Conservation (phyloP, 2,797 vertebrate species). For the Thripadectes ignobilis region DNA sequence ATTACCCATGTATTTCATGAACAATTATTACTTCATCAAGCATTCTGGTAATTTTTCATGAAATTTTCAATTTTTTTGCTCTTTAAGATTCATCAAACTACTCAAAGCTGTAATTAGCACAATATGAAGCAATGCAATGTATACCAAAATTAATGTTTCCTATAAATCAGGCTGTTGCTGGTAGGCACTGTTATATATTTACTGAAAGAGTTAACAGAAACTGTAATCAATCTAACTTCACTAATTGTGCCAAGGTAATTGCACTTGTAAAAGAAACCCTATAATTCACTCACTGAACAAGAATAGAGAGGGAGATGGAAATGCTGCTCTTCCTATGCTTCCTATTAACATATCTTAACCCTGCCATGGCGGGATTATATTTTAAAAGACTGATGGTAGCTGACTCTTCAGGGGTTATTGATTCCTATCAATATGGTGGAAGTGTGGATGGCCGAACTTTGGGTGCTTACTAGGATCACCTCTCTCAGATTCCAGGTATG, state of each 20-base stretch:
- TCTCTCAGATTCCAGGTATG: neutral
- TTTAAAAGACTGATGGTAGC: neutral
- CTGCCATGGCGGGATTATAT: neutral
- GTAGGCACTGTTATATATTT: neutral
- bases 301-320: neutral
- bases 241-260: neutral
- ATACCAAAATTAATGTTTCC: neutral
- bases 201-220: neutral
- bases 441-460: neutral
- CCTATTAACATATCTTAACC: neutral
- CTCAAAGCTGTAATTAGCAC: neutral
- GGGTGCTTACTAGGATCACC: neutral
- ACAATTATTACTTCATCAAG: neutral
- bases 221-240: neutral
- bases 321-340: neutral
- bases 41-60: neutral
- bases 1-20: neutral
- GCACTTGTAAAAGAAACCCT: neutral
- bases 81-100: neutral
- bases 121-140: neutral
- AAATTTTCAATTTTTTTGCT: neutral
- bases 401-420: neutral
- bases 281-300: neutral
- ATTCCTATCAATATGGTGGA: neutral
- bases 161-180: neutral